These are phyloP conservation scores for Apteryx mantelli DNA, from an alignment of 2,113 vertebrate genomes.

Conservation along the genomic window DNA sequence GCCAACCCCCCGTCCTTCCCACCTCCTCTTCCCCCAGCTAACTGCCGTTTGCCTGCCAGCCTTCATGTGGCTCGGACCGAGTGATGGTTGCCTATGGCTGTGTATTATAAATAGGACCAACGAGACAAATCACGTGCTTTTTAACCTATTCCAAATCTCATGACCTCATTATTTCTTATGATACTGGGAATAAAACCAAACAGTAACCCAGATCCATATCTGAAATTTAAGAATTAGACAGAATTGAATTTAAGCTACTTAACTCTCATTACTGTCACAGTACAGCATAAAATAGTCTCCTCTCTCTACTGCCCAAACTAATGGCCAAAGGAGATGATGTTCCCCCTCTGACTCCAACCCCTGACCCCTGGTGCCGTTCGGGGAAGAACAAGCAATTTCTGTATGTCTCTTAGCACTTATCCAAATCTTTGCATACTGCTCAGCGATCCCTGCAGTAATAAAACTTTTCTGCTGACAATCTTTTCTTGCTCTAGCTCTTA, in stretches of 20 bases:
- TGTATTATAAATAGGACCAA: background rate
- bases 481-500: background rate
- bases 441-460: background rate
- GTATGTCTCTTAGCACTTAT: background rate
- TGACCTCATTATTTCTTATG: background rate
- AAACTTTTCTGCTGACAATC: background rate
- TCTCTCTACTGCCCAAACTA: background rate
- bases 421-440: background rate
- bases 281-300: background rate
- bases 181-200: background rate
- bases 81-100: background rate
- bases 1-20: rapidly evolving
- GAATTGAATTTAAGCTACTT: background rate
- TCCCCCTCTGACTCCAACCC: background rate
- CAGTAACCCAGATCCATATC: rapidly evolving
- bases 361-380: background rate
- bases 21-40: background rate
- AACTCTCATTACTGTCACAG: background rate
- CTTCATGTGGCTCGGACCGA: background rate
- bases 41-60: background rate
- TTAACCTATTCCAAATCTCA: background rate
- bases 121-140: background rate
- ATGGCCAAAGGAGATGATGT: background rate
- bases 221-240: background rate
- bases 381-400: background rate